Evolutionary conservation across 2,797 vertebrate species (phyloP), one percentile per base, ranked within the genome.

Genomic region (Phoebastria nigripes): DNA sequence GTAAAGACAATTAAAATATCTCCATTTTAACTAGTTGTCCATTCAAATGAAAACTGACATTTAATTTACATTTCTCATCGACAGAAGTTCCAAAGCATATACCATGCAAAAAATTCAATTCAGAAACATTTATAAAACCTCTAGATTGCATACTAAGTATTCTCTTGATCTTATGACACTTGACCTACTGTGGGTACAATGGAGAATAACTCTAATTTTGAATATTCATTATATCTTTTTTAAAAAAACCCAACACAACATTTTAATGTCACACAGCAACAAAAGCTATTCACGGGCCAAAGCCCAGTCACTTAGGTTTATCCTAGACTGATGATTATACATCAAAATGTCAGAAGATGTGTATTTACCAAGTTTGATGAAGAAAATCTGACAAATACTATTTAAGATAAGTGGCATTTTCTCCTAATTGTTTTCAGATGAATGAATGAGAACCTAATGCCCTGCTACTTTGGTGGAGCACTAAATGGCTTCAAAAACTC

Each of bases 331-430:
- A 98, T 96, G 97, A 98, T 98, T 98, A 98, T 97, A 98, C 97
- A 98, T 98, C 97, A 97, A 98, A 97, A 97, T 98, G 98, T 98
- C 98, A 98, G 97, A 96, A 98, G 97, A 98, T 97, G 97, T 98
- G 97, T 98, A 98, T 98, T 98, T 98, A 98, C 97, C 95, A 98
- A 98, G 97, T 98, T 98, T 98, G 98, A 98, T 96, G 97, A 98
- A 98, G 97, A 98, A 98, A 98, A 98, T 97, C 93, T 98, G 98
- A 98, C 98, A 98, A 98, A 98, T 97, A 98, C 84, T 97, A 94
- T 98, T 98, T 97, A 97, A 98, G 97, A 98, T 98, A 98, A 98
- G 97, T 98, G 98, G 96, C 47, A n/a, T 98, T 98, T 97, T 96
- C 94, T 96, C 97, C 96, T 98, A 98, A 98, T 98, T 98, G 97